A percentile compares a stretch with the other conserved stretches of the same genome.
These are phyloP conservation scores for Chaetops frenatus DNA, from an alignment of 2,113 vertebrate genomes.

Conservation along the genomic window DNA sequence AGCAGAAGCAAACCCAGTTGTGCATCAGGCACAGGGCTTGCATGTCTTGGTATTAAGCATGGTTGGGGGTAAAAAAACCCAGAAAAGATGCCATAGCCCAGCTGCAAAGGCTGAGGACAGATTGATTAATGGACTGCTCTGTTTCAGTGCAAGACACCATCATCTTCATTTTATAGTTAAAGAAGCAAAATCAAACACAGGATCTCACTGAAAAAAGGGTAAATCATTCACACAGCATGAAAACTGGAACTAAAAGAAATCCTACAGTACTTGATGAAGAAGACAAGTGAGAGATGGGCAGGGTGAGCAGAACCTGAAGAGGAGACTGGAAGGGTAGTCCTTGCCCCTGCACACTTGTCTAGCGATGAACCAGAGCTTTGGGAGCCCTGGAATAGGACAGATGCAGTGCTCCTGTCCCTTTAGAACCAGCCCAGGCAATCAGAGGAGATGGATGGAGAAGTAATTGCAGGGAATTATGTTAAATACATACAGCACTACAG, in stretches of 20 bases:
- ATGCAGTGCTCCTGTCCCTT: fast-evolving
- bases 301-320: neutral
- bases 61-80: neutral
- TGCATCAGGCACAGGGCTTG: neutral
- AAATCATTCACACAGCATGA: neutral
- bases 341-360: neutral
- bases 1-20: neutral
- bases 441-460: neutral
- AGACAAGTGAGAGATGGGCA: neutral
- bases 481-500: neutral
- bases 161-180: neutral
- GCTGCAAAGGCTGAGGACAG: neutral
- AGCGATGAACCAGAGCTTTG: fast-evolving
- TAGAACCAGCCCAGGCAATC: neutral
- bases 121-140: neutral
- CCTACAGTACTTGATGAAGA: neutral
- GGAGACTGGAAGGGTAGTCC: neutral
- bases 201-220: neutral
- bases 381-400: neutral
- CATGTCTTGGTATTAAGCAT: neutral
- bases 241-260: neutral
- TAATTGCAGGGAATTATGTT: neutral
- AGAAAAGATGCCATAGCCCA: neutral
- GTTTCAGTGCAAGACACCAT: neutral
- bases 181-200: neutral